phyloP scores from a whole-genome alignment of 2,888 invertebrate species.

The Sphinx pinastri region DNA sequence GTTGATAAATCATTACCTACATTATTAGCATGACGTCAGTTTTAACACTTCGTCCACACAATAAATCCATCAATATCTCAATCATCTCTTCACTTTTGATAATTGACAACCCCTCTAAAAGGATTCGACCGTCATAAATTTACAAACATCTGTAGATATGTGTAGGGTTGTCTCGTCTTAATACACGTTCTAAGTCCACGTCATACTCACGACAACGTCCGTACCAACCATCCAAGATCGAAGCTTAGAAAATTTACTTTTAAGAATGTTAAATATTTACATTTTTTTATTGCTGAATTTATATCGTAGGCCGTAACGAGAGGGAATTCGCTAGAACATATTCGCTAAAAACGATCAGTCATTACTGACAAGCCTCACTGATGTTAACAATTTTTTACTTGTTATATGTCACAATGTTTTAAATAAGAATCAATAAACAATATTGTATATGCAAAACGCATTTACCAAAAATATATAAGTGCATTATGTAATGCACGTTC shows the following conservation, averaged over 20 bases:
- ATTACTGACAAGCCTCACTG: constrained; percentile 15
- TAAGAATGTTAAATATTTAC: constrained; percentile 50
- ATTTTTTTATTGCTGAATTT: constrained; percentile 54
- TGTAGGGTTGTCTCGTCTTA: background rate
- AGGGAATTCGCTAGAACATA: constrained; percentile 32
- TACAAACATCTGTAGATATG: constrained; percentile 6
- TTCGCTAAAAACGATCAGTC: constrained; percentile 5
- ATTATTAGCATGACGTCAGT: background rate
- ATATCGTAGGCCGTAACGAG: constrained; percentile 54
- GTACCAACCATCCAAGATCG: background rate
- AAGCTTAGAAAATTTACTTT: constrained; percentile 19
- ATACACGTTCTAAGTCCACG: constrained; percentile 14
- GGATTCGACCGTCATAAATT: background rate
- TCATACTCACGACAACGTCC: background rate
- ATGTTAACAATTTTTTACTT: background rate
- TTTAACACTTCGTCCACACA: background rate
- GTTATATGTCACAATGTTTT: background rate
- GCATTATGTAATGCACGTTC: too few species aligned
- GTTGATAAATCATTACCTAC: background rate
- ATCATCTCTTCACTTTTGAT: background rate
- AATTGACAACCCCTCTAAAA: background rate
- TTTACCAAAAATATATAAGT: too few species aligned
- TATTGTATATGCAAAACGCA: too few species aligned
- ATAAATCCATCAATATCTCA: background rate
- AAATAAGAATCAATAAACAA: background rate